Percentiles rank a stretch among this genome's conserved stretches.
Conservation (phyloP, 2,888 invertebrate species). For the Nemotelus pantherinus region DNA sequence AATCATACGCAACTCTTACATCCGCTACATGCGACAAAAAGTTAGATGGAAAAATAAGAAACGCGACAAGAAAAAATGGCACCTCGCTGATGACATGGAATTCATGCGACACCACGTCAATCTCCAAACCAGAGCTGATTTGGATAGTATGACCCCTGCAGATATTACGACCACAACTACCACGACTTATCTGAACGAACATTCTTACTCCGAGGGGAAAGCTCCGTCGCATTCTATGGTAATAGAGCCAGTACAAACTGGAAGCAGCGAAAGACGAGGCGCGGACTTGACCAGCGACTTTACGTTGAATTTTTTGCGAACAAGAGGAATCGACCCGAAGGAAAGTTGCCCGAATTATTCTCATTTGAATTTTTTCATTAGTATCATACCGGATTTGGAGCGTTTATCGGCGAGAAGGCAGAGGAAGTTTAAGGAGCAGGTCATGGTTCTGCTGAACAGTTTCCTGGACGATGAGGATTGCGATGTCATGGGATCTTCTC, state of each 20-base stretch:
- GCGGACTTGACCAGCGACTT: conserved; percentile 3
- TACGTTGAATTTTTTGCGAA: background rate
- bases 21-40: conserved; percentile 26
- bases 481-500: background rate
- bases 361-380: conserved; percentile 29
- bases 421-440: conserved; percentile 25
- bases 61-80: conserved; percentile 29
- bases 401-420: conserved; percentile 4
- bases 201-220: background rate
- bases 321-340: background rate
- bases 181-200: background rate
- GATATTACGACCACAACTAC: background rate
- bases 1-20: conserved; percentile 27
- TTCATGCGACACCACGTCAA: conserved; percentile 9
- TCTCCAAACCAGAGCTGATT: background rate
- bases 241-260: background rate
- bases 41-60: conserved; percentile 12
- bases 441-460: conserved; percentile 5
- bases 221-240: background rate
- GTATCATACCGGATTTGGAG: conserved; percentile 21
- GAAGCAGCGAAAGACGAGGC: background rate
- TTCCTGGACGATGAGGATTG: conserved; percentile 20
- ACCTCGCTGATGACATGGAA: conserved; percentile 28
- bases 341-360: background rate
- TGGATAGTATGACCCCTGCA: background rate